Base-by-base conservation (phyloP, 2,797 vertebrate species). In the Phrynocephalus guinanensis region DNA sequence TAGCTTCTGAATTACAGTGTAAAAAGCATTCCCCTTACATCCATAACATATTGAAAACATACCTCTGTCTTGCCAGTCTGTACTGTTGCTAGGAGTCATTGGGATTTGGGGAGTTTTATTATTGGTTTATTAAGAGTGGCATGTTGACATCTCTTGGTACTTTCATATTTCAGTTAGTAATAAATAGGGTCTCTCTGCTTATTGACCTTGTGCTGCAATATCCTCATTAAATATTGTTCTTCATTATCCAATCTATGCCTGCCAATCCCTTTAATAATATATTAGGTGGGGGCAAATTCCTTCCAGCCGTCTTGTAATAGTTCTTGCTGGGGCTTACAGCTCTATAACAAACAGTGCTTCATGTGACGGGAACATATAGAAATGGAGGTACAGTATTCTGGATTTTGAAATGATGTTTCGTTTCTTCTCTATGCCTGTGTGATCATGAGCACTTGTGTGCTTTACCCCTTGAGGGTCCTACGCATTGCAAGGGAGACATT, bases 371-470 rank as follows among this genome's bases (percentile, higher is more conserved):
- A 15, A 70, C 8, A 79, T 79, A 52, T 52, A 79, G 52, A 70
- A 79, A 7, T 16, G 26, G 22, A 70, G n/a, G n/a, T 15, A 26
- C 38, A 48, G 38, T 83, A 79, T 1, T 83, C 56, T 44, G n/a
- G 52, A 86, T 88, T 89, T 94, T 90, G 87, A 78, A 79, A 83
- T 88, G 28, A 50, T 3, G 22, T 77, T 68, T 90, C 86, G 13
- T 91, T 87, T 91, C n/a, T 2, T 84, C 79, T 60, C 79, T 80
- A 30, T 80, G 60, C 63, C 22, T 20, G 30, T 80, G 30, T 3
- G 16, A 15, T 20, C 60, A 4, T 2, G 15, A 18, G 76, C 24
- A 82, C 90, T 83, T 2, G 1, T 66, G 28, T 85, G 56, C 50
- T 16, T 30, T 68, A 50, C 9, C 68, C 5, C 71, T 75, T 56